These are phyloP conservation scores for Zalophus californianus DNA, from an alignment of 2,797 vertebrate species.

Conservation along the genomic window DNA sequence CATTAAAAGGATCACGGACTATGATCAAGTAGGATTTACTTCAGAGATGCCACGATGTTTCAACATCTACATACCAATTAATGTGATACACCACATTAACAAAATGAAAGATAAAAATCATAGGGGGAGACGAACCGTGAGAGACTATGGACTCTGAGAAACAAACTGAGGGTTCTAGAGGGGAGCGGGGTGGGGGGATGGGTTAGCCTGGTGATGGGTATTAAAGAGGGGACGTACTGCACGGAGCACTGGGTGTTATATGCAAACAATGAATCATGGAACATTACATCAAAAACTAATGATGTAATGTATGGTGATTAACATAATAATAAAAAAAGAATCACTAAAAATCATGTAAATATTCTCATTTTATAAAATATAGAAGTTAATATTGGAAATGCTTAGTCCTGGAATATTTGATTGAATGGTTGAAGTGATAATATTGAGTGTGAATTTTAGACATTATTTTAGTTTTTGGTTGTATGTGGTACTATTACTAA, in stretches of 20 bases:
- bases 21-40: neutral
- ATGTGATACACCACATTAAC: neutral
- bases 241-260: no score
- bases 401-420: constrained; percentile 9
- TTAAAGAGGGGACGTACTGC: no score
- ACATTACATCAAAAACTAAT: no score
- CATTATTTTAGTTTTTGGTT: constrained; percentile 26
- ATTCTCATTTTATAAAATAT: constrained; percentile 27
- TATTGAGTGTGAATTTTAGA: neutral
- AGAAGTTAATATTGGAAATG: constrained; percentile 32
- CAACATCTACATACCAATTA: neutral
- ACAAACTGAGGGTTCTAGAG: no score
- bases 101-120: neutral
- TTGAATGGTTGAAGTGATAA: neutral
- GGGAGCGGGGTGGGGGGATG: no score
- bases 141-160: no score
- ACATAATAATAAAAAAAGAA: neutral
- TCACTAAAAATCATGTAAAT: constrained; percentile 47
- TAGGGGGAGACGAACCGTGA: no score
- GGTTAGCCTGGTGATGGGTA: no score
- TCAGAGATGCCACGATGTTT: neutral
- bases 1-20: neutral
- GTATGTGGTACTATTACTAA: constrained; percentile 44
- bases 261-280: no score
- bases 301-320: no score